Conservation (phyloP, 2,113 vertebrate species). For the Arizona elegans region DNA sequence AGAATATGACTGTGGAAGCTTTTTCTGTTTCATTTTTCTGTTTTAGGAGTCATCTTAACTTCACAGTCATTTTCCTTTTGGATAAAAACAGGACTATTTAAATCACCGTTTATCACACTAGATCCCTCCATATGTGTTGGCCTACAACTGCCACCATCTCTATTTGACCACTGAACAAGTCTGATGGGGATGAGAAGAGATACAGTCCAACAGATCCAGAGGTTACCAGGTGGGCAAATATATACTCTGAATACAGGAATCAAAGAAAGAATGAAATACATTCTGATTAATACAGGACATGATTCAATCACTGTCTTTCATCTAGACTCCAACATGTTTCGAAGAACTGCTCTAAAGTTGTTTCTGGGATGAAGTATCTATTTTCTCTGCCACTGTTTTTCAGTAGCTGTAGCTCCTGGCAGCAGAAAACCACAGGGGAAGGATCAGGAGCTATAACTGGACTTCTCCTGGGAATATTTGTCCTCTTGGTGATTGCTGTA, state of each 20-base stretch:
- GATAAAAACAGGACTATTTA: background rate
- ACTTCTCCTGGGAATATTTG: conserved; percentile 44
- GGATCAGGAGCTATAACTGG: conserved; percentile 28
- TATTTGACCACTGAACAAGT: background rate
- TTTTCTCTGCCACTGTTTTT: conserved; percentile 47
- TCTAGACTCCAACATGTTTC: conserved; percentile 30
- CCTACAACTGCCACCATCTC: background rate
- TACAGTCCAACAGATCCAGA: background rate
- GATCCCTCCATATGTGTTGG: background rate
- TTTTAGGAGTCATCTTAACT: background rate
- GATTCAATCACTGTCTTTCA: conserved; percentile 45
- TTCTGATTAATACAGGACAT: background rate
- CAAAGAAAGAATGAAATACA: background rate
- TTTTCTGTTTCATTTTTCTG: background rate
- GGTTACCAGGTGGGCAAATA: background rate
- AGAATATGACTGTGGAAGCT: background rate
- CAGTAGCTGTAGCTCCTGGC: conserved; percentile 43
- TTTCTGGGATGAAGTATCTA: conserved; percentile 54
- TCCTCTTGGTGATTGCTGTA: conserved; percentile 47
- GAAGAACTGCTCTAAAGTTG: conserved; percentile 46
- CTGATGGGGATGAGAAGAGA: background rate
- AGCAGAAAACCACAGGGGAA: conserved; percentile 23
- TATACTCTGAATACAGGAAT: background rate
- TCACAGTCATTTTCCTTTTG: background rate
- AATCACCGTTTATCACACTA: background rate